Percentiles rank a stretch among this genome's conserved stretches.
These are phyloP conservation scores for Synanthedon andrenaeformis DNA, from an alignment of 2,888 invertebrate species.

Conservation along the genomic window DNA sequence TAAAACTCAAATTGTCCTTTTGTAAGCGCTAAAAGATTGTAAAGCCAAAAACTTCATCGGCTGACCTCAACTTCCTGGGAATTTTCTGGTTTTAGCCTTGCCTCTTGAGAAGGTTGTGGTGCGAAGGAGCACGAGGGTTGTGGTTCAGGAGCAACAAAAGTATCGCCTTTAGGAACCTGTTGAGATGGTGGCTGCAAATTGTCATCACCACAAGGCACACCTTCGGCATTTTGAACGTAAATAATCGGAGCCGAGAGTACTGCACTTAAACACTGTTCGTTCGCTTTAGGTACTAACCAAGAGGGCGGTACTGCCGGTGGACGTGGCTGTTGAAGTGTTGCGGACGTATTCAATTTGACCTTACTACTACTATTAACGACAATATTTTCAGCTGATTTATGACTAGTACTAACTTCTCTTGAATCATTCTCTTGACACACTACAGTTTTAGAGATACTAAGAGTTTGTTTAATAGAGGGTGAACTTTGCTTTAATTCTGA, in stretches of 20 bases:
- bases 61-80: slow-evolving; percentile 65
- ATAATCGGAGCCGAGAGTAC: slow-evolving; percentile 40
- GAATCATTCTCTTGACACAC: slow-evolving; percentile 4
- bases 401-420: slow-evolving; percentile 9
- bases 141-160: slow-evolving; percentile 25
- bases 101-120: slow-evolving; percentile 19
- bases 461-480: not conserved
- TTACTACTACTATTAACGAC: slow-evolving; percentile 14
- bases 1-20: not conserved
- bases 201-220: slow-evolving; percentile 21
- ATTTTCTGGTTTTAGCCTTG: slow-evolving; percentile 48
- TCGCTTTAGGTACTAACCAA: slow-evolving; percentile 39
- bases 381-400: slow-evolving; percentile 12
- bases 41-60: slow-evolving; percentile 4
- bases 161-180: slow-evolving; percentile 19
- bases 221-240: slow-evolving; percentile 38
- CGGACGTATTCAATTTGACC: slow-evolving; percentile 15
- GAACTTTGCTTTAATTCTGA: not conserved
- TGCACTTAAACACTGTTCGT: slow-evolving; percentile 20
- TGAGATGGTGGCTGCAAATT: slow-evolving; percentile 27
- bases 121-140: slow-evolving; percentile 57
- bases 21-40: not conserved
- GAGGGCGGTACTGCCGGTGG: slow-evolving; percentile 57
- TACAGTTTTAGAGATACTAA: not conserved
- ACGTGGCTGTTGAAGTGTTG: slow-evolving; percentile 27